Evolutionary conservation across 2,888 invertebrate genomes (phyloP).

Genomic region (Asteroscopus sphinx): DNA sequence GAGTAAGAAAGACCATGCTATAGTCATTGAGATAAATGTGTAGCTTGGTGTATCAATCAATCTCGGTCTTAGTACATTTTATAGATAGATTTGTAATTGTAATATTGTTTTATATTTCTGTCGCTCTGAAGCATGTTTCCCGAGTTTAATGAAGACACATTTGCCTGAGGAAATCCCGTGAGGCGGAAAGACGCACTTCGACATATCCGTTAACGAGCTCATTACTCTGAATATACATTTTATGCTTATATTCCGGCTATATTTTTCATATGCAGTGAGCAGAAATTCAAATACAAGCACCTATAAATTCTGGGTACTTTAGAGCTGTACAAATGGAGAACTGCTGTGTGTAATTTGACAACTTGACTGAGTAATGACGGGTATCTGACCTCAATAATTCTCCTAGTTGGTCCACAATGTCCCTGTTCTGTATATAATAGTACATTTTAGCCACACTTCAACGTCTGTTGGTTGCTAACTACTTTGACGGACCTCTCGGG

Average conservation of each 20-base stretch:
- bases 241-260: slow-evolving; percentile 15
- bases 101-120: slow-evolving; percentile 27
- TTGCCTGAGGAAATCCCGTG: slow-evolving; percentile 35
- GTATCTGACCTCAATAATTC: slow-evolving; percentile 33
- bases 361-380: slow-evolving; percentile 31
- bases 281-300: slow-evolving; percentile 5
- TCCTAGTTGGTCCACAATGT: slow-evolving; percentile 12
- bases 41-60: slow-evolving; percentile 10
- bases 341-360: slow-evolving; percentile 33
- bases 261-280: slow-evolving; percentile 6
- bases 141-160: slow-evolving; percentile 51
- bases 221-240: slow-evolving; percentile 48
- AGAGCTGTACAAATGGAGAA: slow-evolving; percentile 1
- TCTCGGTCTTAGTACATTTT: slow-evolving; percentile 1
- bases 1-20: background rate
- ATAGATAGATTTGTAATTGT: slow-evolving; percentile 9
- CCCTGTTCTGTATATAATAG: slow-evolving; percentile 10
- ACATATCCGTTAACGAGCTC: slow-evolving; percentile 51
- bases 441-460: slow-evolving; percentile 36
- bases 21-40: slow-evolving; percentile 4
- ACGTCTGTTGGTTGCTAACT: slow-evolving; percentile 39
- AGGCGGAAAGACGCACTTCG: slow-evolving; percentile 39
- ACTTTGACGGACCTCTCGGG: slow-evolving; percentile 14
- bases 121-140: slow-evolving; percentile 32
- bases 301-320: background rate